Conservation (phyloP, 92 coral and sea anemone species). For the Actinostola sp. region DNA sequence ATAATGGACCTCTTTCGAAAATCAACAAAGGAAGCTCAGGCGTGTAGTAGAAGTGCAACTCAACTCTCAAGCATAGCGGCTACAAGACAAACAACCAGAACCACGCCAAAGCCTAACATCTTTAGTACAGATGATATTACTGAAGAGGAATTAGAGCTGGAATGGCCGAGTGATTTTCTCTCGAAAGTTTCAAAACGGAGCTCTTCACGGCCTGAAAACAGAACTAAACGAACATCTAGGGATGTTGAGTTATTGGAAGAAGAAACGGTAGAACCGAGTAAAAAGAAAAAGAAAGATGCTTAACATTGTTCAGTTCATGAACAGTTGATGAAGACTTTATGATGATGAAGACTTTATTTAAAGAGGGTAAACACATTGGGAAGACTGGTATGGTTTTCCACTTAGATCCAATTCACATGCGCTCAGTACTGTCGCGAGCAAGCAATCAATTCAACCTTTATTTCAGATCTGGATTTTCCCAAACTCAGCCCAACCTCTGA, state of each 20-base stretch:
- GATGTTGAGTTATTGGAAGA: background rate
- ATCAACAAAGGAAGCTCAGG: slow-evolving; percentile 1
- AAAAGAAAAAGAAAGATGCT: slow-evolving; percentile 20
- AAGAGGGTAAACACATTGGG: too few relatives aligned
- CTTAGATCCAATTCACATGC: too few relatives aligned
- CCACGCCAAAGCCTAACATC: slow-evolving; percentile 19
- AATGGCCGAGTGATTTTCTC: slow-evolving; percentile 52
- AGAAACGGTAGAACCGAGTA: slow-evolving; percentile 16
- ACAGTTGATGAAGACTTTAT: background rate
- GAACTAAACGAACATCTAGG: slow-evolving; percentile 5
- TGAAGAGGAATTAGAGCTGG: slow-evolving; percentile 82
- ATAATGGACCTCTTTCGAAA: slow-evolving; percentile 15
- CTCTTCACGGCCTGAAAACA: background rate
- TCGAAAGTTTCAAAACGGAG: slow-evolving; percentile 13
- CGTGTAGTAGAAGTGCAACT: background rate
- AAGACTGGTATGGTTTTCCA: too few relatives aligned
- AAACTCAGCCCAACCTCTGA: too few relatives aligned
- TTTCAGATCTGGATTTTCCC: too few relatives aligned
- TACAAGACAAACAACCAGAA: background rate
- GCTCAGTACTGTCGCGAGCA: too few relatives aligned
- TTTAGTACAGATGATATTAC: slow-evolving; percentile 70
- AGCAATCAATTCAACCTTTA: too few relatives aligned
- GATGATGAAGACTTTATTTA: background rate
- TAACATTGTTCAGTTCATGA: background rate
- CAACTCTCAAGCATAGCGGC: background rate